Conservation (phyloP, 2,797 vertebrate species). For the Sebastiscus albofasciatus region DNA sequence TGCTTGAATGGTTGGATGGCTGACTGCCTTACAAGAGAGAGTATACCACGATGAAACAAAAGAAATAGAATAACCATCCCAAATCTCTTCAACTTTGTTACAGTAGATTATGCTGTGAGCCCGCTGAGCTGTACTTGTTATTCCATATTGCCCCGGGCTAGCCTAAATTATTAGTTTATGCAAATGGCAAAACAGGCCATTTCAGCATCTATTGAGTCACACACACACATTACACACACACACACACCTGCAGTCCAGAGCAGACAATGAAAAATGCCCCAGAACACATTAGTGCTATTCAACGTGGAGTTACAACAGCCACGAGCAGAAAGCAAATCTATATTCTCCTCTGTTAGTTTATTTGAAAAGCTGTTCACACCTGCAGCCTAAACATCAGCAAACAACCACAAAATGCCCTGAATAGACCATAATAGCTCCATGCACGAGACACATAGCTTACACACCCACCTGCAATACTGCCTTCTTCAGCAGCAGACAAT, state of each 20-base stretch:
- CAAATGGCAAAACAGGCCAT: constrained; percentile 35
- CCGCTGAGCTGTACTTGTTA: constrained; percentile 3
- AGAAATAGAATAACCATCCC: background rate
- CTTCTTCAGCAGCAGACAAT: constrained; percentile 64
- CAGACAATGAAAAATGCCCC: constrained; percentile 55
- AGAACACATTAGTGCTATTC: background rate
- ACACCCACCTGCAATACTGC: constrained; percentile 55
- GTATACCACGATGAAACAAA: background rate
- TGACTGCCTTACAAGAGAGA: constrained; percentile 33
- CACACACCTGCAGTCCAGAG: constrained; percentile 46
- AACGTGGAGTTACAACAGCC: background rate
- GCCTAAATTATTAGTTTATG: constrained; percentile 52
- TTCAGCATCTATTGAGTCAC: constrained; percentile 27
- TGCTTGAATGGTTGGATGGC: constrained; percentile 47
- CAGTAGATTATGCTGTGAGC: background rate
- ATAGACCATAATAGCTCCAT: constrained; percentile 16
- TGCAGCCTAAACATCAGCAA: constrained; percentile 20
- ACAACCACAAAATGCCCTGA: constrained; percentile 20
- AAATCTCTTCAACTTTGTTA: constrained; percentile 5
- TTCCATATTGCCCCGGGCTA: constrained; percentile 1
- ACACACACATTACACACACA: background rate
- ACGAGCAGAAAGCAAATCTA: background rate
- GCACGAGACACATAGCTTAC: constrained; percentile 21
- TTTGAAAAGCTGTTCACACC: constrained; percentile 16
- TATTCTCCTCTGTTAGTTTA: background rate